Evolutionary conservation across 37 sponge, comb jelly and placozoan species (phyloP), one percentile per base, ranked within the genome.

Genomic region (Axinella damicornis): DNA sequence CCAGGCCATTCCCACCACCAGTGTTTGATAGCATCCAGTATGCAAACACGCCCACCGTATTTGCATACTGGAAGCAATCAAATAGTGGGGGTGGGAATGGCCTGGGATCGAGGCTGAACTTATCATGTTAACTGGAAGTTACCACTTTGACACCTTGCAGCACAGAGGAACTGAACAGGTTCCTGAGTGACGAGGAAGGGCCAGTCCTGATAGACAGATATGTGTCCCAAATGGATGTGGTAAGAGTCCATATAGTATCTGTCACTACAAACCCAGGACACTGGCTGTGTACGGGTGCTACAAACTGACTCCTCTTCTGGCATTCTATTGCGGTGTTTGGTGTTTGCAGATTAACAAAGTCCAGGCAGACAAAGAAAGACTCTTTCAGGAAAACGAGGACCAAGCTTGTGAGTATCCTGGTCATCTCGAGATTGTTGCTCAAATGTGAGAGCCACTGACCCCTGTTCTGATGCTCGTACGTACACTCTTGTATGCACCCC

Each of bases 311-410:
- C 53, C 27, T 73, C 63, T 19, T 31, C 31, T 4, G 6, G 1
- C 52, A 37, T 0, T 82, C 22, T 36, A 21, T 34, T n/a, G n/a
- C n/a, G n/a, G n/a, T 9, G 9, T 46, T 46, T 46, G 46, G 46
- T 46, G 9, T 46, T 46, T 40, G 25, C 77, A 91, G 91, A 69
- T 86, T 17, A 81, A 82, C 57, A 91, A 76, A 59, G 65, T 91
- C 0, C 82, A 82, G 46, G 54, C 22, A 9, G 87, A 91, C 54
- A 91, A 76, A 70, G 78, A 86, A 19, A 24, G 67, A 17, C 35
- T 82, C 12, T 76, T 91, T 22, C 77, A 80, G 34, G 70, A 86
- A 1, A 85, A 91, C 62, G 87, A 85, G 41, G 63, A 69, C n/a
- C 91, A 77, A 76, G 85, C 91, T 24, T 18, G 83, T 83, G 71